Conservation (phyloP, 2,888 invertebrate species). For the Podabrus alpinus region DNA sequence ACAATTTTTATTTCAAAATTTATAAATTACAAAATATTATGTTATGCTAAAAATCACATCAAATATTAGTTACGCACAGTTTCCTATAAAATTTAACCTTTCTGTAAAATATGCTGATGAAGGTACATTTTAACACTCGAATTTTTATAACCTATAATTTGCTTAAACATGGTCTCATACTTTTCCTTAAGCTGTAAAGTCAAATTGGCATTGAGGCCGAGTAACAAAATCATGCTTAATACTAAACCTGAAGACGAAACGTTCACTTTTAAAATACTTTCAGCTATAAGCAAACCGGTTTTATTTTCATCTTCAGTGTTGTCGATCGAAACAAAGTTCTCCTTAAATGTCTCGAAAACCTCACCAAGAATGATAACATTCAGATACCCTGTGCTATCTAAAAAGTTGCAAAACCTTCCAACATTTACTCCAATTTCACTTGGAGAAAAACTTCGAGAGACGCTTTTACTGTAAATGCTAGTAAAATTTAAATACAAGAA, state of each 20-base stretch:
- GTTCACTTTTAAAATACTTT: neutral
- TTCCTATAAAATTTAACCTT: neutral
- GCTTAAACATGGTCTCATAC: neutral
- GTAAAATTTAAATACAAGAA: slow-evolving; percentile 10
- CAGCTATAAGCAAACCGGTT: neutral
- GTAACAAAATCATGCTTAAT: neutral
- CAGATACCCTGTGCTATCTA: neutral
- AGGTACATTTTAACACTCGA: neutral
- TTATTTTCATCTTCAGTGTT: neutral
- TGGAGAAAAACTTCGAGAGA: neutral
- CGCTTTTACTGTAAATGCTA: neutral
- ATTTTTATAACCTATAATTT: neutral
- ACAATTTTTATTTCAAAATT: too few species aligned
- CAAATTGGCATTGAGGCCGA: neutral
- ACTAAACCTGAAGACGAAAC: neutral
- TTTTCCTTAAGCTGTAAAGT: neutral
- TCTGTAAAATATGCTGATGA: neutral
- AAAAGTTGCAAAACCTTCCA: neutral
- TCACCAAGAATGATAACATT: neutral
- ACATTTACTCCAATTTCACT: neutral
- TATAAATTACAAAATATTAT: neutral
- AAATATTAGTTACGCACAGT: neutral
- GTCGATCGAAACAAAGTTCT: neutral
- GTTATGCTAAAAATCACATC: neutral
- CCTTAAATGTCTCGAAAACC: neutral